These are phyloP conservation scores for Ernsta delagoae DNA, from an alignment of 2,888 invertebrate species.

Conservation along the genomic window DNA sequence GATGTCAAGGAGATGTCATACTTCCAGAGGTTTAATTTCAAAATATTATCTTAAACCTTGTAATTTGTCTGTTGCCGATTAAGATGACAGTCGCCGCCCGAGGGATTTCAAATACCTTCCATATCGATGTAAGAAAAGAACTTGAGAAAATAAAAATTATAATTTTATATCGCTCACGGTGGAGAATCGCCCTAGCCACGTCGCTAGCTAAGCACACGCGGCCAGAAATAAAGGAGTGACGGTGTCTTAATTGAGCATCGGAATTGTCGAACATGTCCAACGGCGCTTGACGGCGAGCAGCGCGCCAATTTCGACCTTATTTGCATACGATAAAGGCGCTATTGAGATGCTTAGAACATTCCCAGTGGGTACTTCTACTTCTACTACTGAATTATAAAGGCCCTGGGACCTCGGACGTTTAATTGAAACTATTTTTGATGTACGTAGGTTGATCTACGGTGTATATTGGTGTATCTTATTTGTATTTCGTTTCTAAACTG, in stretches of 20 bases:
- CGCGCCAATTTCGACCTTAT: slow-evolving; percentile 20
- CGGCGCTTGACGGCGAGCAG: slow-evolving; percentile 11
- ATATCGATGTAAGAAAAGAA: no score
- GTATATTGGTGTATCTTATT: no score
- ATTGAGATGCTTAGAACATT: not conserved
- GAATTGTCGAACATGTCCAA: slow-evolving; percentile 41
- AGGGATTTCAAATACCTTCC: no score
- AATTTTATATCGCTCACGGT: slow-evolving; percentile 5
- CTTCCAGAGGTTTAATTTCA: no score
- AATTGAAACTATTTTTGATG: not conserved
- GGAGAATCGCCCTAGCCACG: slow-evolving; percentile 44
- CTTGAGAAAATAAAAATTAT: no score
- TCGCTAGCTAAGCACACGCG: slow-evolving; percentile 65
- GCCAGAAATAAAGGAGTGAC: slow-evolving; percentile 70
- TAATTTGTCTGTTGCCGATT: no score
- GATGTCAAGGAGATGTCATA: no score
- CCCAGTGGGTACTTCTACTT: not conserved
- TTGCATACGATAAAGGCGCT: slow-evolving; percentile 5
- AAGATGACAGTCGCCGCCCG: no score
- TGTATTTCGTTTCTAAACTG: no score
- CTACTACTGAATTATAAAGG: not conserved
- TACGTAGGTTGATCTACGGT: no score
- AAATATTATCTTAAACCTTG: no score
- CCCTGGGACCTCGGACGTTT: not conserved
- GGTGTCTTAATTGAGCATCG: slow-evolving; percentile 63